These are phyloP conservation scores for Mesocricetus auratus DNA, from an alignment of 2,113 vertebrate species.

Conservation along the genomic window DNA sequence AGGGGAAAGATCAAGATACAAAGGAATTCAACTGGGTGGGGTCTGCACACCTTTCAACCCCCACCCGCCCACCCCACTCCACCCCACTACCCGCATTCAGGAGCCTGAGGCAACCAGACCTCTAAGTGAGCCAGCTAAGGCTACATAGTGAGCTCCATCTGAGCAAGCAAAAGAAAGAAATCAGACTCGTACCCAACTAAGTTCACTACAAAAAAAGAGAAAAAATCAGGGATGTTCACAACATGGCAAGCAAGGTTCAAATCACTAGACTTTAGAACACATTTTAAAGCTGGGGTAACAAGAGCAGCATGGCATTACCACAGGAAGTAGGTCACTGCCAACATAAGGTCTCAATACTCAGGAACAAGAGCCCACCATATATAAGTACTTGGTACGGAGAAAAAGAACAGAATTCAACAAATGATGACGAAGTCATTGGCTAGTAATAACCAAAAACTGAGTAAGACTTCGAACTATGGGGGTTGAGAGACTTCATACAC, in stretches of 20 bases:
- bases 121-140: not conserved
- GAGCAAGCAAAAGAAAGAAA: not conserved
- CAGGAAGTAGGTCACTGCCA: not conserved
- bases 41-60: too few species aligned
- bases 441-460: constrained; percentile 17
- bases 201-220: constrained; percentile 47
- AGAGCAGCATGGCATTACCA: not conserved
- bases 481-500: not conserved
- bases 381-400: not conserved
- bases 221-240: not conserved
- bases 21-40: not conserved
- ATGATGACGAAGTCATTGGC: not conserved
- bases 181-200: constrained; percentile 12
- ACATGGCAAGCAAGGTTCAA: not conserved
- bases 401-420: constrained; percentile 6
- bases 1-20: not conserved
- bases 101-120: not conserved
- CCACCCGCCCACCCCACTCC: too few species aligned
- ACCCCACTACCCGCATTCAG: too few species aligned
- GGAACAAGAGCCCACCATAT: not conserved
- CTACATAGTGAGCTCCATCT: not conserved
- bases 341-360: not conserved
- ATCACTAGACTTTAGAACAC: constrained; percentile 48
- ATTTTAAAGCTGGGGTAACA: constrained; percentile 30
- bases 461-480: not conserved